Evolutionary conservation across 2,888 invertebrate genomes (phyloP), one percentile per base, ranked within the genome.

Genomic region (Pammene aurita): DNA sequence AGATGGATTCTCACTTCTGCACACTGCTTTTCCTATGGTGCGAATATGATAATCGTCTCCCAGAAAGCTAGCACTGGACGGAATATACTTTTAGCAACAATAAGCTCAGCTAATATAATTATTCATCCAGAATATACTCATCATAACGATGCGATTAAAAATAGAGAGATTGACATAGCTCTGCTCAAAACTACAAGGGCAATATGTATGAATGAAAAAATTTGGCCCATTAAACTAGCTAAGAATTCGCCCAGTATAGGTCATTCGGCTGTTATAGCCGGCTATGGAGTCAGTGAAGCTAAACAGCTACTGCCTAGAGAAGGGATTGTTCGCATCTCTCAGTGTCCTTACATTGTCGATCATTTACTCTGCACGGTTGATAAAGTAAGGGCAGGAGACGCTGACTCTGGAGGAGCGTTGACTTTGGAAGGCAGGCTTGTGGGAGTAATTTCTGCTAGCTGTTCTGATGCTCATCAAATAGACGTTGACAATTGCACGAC

Each of bases 341-440:
- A 26, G 16, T 82, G 82, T 56, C 6, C 10, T 9, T 16, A n/a
- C 2, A 0, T 14, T 0, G 5, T 26, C 0, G 41, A 54, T 0
- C 66, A 70, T 2, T n/a, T 79, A 1, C 48, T 82, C 9, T 81
- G 80, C 68, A 75, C 81, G 0, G 16, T 61, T 0, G 67, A 71
- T 18, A 18, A 42, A 0, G 77, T 74, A 1, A 72, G 74, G 18
- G 74, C 75, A 0, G 80, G 76, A 0, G 0, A 18, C 0, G 80
- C 80, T 0, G 81, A 82, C 61, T 81, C 81, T 0, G 82, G 81
- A 6, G 81, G 81, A 0, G 63, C 82, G 0, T 26, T 82, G 34
- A 60, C 75, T 0, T 74, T 73, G 0, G 71, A 69, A 5, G 74
- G 73, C 7, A 65, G 35, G 5, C 72, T 82, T 41, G 60, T 77